Conservation (phyloP, 2,888 invertebrate species). For the Stenolophus ochropezus region DNA sequence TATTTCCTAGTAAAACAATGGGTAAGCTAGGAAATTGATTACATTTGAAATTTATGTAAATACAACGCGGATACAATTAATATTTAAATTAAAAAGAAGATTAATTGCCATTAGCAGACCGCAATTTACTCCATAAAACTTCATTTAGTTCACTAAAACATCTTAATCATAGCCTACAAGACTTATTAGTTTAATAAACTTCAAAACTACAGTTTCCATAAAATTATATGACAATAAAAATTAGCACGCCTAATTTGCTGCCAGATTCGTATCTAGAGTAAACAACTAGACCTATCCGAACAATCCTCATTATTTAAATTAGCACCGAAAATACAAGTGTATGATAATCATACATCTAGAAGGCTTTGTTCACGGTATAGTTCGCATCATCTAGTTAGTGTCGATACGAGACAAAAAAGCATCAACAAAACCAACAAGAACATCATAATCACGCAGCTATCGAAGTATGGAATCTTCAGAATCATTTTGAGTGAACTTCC, state of each 20-base stretch:
- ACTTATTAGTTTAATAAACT: slow-evolving; percentile 11
- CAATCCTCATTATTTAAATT: slow-evolving; percentile 36
- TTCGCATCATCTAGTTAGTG: slow-evolving; percentile 42
- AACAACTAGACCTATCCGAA: background rate
- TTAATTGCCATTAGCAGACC: slow-evolving; percentile 5
- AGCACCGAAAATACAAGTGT: slow-evolving; percentile 15
- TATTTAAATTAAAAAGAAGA: slow-evolving; percentile 25
- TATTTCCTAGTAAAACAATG: background rate
- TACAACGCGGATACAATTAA: slow-evolving; percentile 2
- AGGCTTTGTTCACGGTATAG: slow-evolving; percentile 27
- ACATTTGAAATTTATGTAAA: slow-evolving; percentile 20
- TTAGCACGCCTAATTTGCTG: background rate
- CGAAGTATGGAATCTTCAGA: slow-evolving; percentile 24
- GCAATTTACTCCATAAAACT: background rate
- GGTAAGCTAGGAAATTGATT: background rate
- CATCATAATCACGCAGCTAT: slow-evolving; percentile 22
- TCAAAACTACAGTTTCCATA: slow-evolving; percentile 12
- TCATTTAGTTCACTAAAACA: background rate
- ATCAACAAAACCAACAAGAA: slow-evolving; percentile 18
- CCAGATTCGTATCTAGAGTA: slow-evolving; percentile 4
- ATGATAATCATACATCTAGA: slow-evolving; percentile 34
- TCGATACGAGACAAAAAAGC: slow-evolving; percentile 31
- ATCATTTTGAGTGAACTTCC: slow-evolving; percentile 38
- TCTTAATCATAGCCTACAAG: background rate
- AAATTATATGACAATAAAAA: slow-evolving; percentile 44